A percentile compares a stretch with the other conserved stretches of the same genome.
phyloP scores from a whole-genome alignment of 2,888 invertebrate species.

The Tinea trinotella region DNA sequence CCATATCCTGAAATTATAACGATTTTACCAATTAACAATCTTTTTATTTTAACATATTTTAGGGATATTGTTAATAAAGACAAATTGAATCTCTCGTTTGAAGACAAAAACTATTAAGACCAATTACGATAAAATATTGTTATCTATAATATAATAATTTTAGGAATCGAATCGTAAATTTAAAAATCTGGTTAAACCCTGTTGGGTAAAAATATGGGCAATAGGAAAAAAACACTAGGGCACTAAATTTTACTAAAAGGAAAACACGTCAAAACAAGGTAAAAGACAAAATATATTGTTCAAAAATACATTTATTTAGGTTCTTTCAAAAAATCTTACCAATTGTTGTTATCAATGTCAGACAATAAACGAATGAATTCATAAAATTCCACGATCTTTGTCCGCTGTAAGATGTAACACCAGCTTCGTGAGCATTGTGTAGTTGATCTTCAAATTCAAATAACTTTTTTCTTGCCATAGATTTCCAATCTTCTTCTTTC shows the following conservation, averaged over 20 bases:
- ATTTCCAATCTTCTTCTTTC: conserved; percentile 92
- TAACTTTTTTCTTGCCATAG: conserved; percentile 83
- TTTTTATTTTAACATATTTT: no score
- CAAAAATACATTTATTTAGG: conserved; percentile 19
- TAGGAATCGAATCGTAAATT: not conserved
- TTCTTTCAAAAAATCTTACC: conserved; percentile 73
- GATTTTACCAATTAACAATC: not conserved
- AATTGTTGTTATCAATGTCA: conserved; percentile 90
- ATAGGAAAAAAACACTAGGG: no score
- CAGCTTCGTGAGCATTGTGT: conserved; percentile 86
- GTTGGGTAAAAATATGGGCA: not conserved
- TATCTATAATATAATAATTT: not conserved
- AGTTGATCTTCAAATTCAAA: conserved; percentile 90
- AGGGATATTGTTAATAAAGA: no score
- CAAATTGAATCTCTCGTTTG: no score
- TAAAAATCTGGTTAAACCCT: not conserved
- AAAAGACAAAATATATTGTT: conserved; percentile 17
- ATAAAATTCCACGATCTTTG: conserved; percentile 90
- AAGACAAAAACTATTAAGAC: no score
- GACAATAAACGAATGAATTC: conserved; percentile 88
- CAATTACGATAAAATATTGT: no score
- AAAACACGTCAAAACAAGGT: not conserved
- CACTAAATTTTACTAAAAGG: no score
- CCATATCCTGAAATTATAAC: conserved; percentile 92
- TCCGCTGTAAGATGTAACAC: conserved; percentile 87